Percentiles rank a stretch among this genome's conserved stretches.
Conservation (phyloP, 2,888 invertebrate species). For the Schizotus pectinicornis region DNA sequence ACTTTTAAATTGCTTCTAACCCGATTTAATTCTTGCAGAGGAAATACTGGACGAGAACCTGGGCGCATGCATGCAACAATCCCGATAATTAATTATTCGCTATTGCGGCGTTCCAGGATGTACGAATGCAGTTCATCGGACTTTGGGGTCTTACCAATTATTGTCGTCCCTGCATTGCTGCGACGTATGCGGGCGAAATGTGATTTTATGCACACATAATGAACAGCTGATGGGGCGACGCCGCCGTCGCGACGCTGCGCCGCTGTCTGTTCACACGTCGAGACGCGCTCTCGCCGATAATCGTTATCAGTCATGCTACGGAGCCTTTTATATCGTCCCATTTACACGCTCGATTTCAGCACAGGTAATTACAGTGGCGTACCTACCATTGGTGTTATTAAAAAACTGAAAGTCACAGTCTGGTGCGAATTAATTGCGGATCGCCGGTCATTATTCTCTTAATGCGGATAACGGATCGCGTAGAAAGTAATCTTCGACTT, state of each 20-base stretch:
- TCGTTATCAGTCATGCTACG: conserved; percentile 23
- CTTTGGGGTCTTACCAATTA: too few species aligned
- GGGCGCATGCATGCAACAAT: too few species aligned
- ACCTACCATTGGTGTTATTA: conserved; percentile 13
- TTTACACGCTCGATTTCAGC: conserved; percentile 19
- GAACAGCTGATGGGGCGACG: conserved; percentile 11
- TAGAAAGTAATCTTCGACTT: too few species aligned
- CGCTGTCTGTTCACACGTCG: conserved; percentile 14
- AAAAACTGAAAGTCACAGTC: conserved; percentile 17
- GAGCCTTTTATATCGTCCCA: conserved; percentile 18
- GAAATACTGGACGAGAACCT: too few species aligned
- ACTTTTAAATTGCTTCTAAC: too few species aligned
- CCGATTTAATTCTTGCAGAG: too few species aligned
- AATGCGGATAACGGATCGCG: conserved; percentile 1
- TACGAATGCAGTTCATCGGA: too few species aligned
- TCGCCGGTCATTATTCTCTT: neutral
- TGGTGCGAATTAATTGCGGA: conserved; percentile 9
- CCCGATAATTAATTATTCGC: too few species aligned
- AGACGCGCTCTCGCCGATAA: conserved; percentile 18
- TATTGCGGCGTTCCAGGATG: too few species aligned
- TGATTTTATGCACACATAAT: conserved; percentile 2
- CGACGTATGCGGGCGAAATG: too few species aligned
- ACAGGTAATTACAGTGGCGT: conserved; percentile 9
- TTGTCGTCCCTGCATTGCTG: too few species aligned
- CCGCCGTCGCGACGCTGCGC: neutral